phyloP scores from a whole-genome alignment of 2,113 vertebrate genomes.

The Prunella fulvescens region DNA sequence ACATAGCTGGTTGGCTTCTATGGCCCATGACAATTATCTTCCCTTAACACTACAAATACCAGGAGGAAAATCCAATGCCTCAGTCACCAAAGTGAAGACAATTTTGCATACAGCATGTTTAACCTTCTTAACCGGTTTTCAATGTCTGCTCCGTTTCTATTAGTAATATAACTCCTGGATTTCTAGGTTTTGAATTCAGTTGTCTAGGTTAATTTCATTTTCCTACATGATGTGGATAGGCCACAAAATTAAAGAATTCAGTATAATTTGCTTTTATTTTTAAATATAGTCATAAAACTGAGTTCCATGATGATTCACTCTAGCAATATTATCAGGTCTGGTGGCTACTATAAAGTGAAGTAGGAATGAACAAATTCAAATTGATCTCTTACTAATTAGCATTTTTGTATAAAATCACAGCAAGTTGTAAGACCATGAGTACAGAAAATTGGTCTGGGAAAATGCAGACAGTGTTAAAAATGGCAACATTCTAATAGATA shows the following conservation, averaged over 20 bases:
- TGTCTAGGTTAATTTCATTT: neutral
- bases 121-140: neutral
- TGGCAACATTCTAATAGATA: neutral
- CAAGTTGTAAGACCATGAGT: neutral
- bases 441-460: neutral
- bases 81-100: neutral
- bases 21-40: neutral
- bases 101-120: accelerated
- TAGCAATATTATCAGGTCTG: neutral
- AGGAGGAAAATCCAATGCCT: neutral
- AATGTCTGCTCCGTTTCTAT: neutral
- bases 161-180: neutral
- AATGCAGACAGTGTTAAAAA: neutral
- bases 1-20: neutral
- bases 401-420: constrained; percentile 2
- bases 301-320: neutral
- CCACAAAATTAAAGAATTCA: neutral
- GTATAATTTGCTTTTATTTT: neutral
- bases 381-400: constrained; percentile 2
- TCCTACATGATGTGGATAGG: neutral
- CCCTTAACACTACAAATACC: neutral
- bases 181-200: neutral
- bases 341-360: neutral
- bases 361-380: constrained; percentile 18
- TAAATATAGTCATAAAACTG: neutral